Evolutionary conservation across 23 tunicate genomes (phyloP), one percentile per base, ranked within the genome.

Genomic region (Halocynthia aurantium): DNA sequence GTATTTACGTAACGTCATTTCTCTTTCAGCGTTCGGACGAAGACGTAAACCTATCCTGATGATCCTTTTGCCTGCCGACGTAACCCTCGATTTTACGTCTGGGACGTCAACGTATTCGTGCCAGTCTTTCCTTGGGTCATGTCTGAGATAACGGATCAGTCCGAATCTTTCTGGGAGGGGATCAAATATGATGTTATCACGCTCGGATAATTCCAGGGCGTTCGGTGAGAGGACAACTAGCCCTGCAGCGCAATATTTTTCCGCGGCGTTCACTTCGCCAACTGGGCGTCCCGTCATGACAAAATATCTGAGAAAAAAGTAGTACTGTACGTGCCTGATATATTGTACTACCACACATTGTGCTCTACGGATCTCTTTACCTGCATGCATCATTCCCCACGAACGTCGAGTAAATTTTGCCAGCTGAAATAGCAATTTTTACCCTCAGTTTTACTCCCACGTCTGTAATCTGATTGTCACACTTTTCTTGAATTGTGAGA

Each of bases 381-480:
- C 62, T 69, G 60, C 85, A 67, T 40, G 67, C 81, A 6, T 87
- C 81, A 64, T 93, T 94, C 8, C 99, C 99, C 49, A 94, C 93
- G 77, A 87, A 88, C 6, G 99, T 94, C 7, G 89, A 81, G 67
- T 78, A 88, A n/a, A 91, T 85, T 78, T 88, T 88, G 15, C 99
- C 99, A 52, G 95, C 95, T 69, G 93, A 85, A 11, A 94, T 94
- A 5, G 99, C 99, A 10, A 94, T 94, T 84, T 94, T 94, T 5
- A 94, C 99, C 19, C 99, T 77, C 20, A 94, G 67, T 77, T 94
- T 87, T n/a, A 94, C 99, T 7, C 99, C 99, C 6, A 94, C 99
- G 17, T 85, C 91, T 21, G 99, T 94, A 22, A 78, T 84, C 66
- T 94, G 94, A 52, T 88, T 81, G 81, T 88, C 99, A 73, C 94